These are phyloP conservation scores for Drosophila neonasuta DNA, from an alignment of 2,888 invertebrate genomes.

Conservation along the genomic window DNA sequence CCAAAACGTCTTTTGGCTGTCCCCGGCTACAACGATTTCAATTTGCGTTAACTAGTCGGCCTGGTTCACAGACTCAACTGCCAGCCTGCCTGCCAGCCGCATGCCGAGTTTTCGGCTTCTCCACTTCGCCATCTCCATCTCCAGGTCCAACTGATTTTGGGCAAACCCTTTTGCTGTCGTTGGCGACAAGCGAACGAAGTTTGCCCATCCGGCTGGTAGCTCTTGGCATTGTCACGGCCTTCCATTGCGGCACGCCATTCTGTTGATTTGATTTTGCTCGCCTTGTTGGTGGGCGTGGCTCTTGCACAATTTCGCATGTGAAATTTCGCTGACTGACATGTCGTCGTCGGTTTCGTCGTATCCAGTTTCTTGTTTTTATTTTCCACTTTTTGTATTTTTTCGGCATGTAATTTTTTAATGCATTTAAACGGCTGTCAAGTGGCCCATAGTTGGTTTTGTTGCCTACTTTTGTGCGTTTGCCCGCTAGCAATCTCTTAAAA, in stretches of 20 bases:
- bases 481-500: constrained; percentile 42
- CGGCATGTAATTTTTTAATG: constrained; percentile 68
- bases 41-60: constrained; percentile 63
- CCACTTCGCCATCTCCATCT: not conserved
- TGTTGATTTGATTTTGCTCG: constrained; percentile 62
- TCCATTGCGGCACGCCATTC: constrained; percentile 60
- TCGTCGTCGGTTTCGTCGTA: constrained; percentile 21
- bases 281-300: constrained; percentile 59
- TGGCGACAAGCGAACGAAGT: constrained; percentile 32
- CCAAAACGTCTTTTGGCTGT: constrained; percentile 60
- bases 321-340: constrained; percentile 59
- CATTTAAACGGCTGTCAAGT: constrained; percentile 76
- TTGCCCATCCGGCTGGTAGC: constrained; percentile 39
- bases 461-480: constrained; percentile 49
- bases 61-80: constrained; percentile 48
- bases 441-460: constrained; percentile 47
- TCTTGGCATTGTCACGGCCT: constrained; percentile 52
- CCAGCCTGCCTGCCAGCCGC: not conserved
- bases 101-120: not conserved
- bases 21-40: constrained; percentile 61
- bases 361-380: constrained; percentile 2
- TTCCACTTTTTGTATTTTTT: constrained; percentile 26
- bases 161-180: constrained; percentile 64
- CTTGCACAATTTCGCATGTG: constrained; percentile 60
- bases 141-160: constrained; percentile 25